phyloP scores from a whole-genome alignment of 2,888 invertebrate genomes.

The Malacosoma neustria region DNA sequence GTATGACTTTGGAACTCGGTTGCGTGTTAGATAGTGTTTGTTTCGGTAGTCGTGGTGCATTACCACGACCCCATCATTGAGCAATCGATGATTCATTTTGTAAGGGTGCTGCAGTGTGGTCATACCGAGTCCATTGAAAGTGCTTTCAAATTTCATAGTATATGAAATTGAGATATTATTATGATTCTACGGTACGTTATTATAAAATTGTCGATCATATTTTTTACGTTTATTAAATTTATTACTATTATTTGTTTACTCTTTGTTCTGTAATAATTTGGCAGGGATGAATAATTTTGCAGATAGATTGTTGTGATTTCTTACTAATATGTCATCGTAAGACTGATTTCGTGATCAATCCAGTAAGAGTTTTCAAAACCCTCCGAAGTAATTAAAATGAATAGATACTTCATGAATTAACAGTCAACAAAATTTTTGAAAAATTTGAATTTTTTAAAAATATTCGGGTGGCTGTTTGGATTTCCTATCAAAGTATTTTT shows the following conservation, averaged over 20 bases:
- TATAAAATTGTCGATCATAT: too few species aligned
- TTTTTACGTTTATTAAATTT: too few species aligned
- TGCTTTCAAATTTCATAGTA: constrained; percentile 20
- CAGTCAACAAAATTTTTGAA: too few species aligned
- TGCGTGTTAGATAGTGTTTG: constrained; percentile 31
- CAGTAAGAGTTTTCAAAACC: too few species aligned
- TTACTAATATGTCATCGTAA: too few species aligned
- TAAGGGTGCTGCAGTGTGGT: constrained; percentile 26
- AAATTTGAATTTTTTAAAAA: too few species aligned
- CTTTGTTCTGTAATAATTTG: background rate
- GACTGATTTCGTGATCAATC: too few species aligned
- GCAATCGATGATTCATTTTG: constrained; percentile 34
- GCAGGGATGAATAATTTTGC: background rate
- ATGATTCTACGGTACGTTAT: constrained; percentile 59
- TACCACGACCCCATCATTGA: constrained; percentile 39
- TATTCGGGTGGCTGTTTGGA: too few species aligned
- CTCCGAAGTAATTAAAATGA: too few species aligned
- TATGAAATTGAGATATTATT: constrained; percentile 63
- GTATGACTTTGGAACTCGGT: constrained; percentile 31
- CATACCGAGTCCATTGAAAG: constrained; percentile 15
- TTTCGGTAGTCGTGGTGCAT: constrained; percentile 27
- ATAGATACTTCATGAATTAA: too few species aligned
- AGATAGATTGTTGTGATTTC: too few species aligned
- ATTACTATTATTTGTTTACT: background rate
- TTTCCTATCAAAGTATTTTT: too few species aligned